Percentiles rank a stretch among this genome's conserved stretches.
Evolutionary conservation across 2,797 vertebrate genomes (phyloP).

Genomic region (Limosa lapponica): DNA sequence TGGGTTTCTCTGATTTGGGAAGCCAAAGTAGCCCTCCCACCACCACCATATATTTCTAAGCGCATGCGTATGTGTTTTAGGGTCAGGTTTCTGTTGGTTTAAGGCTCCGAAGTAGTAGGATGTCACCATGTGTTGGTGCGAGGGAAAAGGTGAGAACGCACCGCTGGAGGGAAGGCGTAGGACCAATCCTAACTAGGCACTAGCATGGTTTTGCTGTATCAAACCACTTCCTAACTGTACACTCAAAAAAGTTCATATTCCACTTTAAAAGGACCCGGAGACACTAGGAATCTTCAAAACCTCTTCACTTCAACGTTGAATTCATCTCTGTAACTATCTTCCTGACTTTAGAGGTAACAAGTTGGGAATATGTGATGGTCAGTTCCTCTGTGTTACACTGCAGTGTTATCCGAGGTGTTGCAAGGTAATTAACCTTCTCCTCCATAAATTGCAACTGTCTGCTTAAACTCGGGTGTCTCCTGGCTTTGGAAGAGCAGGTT

Average conservation of each 20-base stretch:
- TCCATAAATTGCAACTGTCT: not conserved
- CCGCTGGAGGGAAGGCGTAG: not conserved
- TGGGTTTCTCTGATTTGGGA: not conserved
- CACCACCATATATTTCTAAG: accelerated
- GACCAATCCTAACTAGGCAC: not conserved
- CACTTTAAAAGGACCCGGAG: not conserved
- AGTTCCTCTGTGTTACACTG: not conserved
- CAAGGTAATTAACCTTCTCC: not conserved
- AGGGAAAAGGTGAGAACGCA: not conserved
- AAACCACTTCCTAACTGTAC: not conserved
- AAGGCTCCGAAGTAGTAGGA: not conserved
- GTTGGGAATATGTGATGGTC: not conserved
- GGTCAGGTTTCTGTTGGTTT: not conserved
- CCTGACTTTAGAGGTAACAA: not conserved
- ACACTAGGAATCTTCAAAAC: not conserved
- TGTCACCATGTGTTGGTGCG: not conserved
- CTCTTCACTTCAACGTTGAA: not conserved
- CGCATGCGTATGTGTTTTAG: not conserved
- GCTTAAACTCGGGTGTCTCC: not conserved
- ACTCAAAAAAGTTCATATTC: not conserved
- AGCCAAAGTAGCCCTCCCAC: not conserved
- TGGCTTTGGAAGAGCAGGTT: not conserved
- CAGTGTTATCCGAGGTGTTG: not conserved
- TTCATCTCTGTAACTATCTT: not conserved
- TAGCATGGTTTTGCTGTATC: not conserved